Evolutionary conservation across 2,797 vertebrate genomes (phyloP), one percentile per base, ranked within the genome.

Genomic region (Karalla daura): DNA sequence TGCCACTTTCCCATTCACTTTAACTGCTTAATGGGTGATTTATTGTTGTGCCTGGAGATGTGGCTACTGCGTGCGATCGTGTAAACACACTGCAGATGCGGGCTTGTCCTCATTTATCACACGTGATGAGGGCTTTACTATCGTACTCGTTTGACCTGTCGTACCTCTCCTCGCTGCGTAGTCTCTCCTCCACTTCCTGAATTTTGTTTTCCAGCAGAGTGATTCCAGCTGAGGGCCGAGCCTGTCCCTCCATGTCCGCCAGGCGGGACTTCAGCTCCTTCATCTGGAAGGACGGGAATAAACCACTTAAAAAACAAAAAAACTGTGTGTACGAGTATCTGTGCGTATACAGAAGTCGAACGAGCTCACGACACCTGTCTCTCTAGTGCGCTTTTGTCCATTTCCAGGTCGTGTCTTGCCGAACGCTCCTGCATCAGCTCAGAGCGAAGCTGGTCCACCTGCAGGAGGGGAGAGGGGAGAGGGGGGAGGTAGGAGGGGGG

Each of bases 341-440:
- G 17, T 25, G 12, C 20, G 3, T 1, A 39, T 1, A 11, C 24
- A 14, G 20, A 13, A 1, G 2, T 10, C 11, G 5, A 7, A 12
- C 17, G 3, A 21, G 4, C 13, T 2, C 37, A 4, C 13, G 1
- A 7, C 55, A 97, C 97, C 95, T 98, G 97, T 93, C 96, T 93
- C 85, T 99, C 97, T 30, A 98, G 71, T 0, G 94, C 93, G 41
- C 95, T 94, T 78, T 98, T 98, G 85, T 98, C 96, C 46, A 97
- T 97, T 83, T 99, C 97, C 71, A 99, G 91, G 87, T 99, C 96
- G 32, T 99, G 96, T n/a, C 95, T 91, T 2, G 86, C 90, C 0
- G 96, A 94, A 0, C 97, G 94, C 50, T 99, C 97, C 74, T 98
- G 96, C 93, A 97, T 93, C 70, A 99, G 93, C 76, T 99, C 96